Evolutionary conservation across 35 echinoderm and acorn worm species (phyloP).

Genomic region (Lytechinus variegatus): DNA sequence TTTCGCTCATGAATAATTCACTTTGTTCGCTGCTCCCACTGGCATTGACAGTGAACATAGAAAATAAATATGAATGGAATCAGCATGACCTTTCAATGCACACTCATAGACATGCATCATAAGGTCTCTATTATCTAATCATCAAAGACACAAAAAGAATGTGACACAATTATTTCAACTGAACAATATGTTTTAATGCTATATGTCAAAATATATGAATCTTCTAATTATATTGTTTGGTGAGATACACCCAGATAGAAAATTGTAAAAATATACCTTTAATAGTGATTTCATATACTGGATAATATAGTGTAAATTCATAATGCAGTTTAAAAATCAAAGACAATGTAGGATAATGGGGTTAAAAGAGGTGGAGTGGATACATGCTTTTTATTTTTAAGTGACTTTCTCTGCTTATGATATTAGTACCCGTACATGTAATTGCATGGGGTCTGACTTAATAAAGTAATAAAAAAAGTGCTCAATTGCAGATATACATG

Average conservation of each 20-base stretch:
- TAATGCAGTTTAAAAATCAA: no score
- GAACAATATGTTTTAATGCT: not conserved
- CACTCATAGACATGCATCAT: not conserved
- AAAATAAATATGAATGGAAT: not conserved
- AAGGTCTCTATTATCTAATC: not conserved
- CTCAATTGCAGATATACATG: no score
- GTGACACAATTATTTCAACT: not conserved
- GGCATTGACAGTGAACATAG: not conserved
- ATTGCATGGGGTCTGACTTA: no score
- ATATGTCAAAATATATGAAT: not conserved
- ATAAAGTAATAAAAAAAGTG: no score
- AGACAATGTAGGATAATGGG: no score
- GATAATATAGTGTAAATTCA: no score
- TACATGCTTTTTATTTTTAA: no score
- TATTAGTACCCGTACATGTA: no score
- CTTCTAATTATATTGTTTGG: not conserved
- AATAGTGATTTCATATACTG: no score
- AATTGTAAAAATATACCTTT: no score
- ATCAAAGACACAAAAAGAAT: not conserved
- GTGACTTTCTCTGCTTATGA: no score
- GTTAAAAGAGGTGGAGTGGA: no score
- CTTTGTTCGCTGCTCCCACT: not conserved
- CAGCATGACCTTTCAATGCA: not conserved
- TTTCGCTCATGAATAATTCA: constrained; percentile 4
- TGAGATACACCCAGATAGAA: not conserved